A percentile compares a stretch with the other conserved stretches of the same genome.
These are phyloP conservation scores for Blera fallax DNA, from an alignment of 2,888 invertebrate species.

Conservation along the genomic window DNA sequence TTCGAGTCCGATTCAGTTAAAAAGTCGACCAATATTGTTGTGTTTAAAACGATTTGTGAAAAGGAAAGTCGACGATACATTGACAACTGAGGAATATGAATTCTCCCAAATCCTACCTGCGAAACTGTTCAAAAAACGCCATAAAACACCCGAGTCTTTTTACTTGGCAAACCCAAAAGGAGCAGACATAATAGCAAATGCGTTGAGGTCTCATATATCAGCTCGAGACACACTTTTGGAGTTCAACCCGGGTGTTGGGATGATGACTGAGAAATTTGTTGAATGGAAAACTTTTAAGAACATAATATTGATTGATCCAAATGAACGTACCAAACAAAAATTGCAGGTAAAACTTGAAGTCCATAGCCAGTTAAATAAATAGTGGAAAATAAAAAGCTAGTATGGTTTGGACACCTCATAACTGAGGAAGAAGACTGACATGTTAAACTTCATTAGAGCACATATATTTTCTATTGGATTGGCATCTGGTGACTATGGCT, in stretches of 20 bases:
- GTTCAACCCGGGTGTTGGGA: constrained; percentile 87
- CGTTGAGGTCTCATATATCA: constrained; percentile 75
- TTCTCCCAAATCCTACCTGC: constrained; percentile 75
- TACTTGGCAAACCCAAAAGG: constrained; percentile 77
- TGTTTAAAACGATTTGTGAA: constrained; percentile 17
- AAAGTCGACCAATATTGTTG: neutral
- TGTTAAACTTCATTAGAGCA: too few relatives aligned
- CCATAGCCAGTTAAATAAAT: too few relatives aligned
- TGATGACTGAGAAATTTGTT: constrained; percentile 84
- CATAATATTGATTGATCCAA: constrained; percentile 85
- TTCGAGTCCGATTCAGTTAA: neutral
- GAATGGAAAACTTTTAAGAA: constrained; percentile 82
- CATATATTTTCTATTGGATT: too few relatives aligned
- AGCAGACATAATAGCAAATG: constrained; percentile 76
- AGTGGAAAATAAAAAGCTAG: too few relatives aligned
- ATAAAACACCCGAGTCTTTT: constrained; percentile 76
- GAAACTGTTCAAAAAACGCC: constrained; percentile 77
- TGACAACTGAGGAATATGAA: neutral
- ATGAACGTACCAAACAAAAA: constrained; percentile 82
- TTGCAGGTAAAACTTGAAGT: constrained; percentile 77
- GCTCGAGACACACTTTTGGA: constrained; percentile 82
- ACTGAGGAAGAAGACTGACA: too few relatives aligned
- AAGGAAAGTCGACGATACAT: neutral
- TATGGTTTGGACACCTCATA: too few relatives aligned
- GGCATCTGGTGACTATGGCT: too few relatives aligned